Percentiles rank a stretch among this genome's conserved stretches.
These are phyloP conservation scores for Bathybates hornii DNA, from an alignment of 2,113 vertebrate species.

Conservation along the genomic window DNA sequence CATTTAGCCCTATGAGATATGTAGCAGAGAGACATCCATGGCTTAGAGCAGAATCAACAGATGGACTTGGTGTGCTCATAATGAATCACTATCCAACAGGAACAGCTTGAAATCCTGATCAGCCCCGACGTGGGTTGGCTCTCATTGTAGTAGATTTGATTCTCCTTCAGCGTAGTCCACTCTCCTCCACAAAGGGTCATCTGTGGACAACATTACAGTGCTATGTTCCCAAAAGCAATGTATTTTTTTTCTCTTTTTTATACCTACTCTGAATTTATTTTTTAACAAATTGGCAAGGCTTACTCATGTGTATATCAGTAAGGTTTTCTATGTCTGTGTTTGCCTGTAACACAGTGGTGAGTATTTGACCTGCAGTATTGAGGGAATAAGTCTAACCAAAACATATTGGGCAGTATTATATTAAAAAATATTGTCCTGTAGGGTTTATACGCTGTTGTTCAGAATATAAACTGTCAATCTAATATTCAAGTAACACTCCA, in stretches of 20 bases:
- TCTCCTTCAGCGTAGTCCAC: background rate
- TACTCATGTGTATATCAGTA: background rate
- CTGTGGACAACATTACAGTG: background rate
- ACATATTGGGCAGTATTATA: background rate
- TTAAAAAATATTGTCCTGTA: background rate
- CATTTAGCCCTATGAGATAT: background rate
- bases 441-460: background rate
- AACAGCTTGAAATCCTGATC: constrained; percentile 45
- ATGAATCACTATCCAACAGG: constrained; percentile 9
- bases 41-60: constrained; percentile 34
- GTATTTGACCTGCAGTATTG: background rate
- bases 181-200: background rate
- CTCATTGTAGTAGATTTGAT: background rate
- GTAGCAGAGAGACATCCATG: background rate
- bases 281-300: background rate
- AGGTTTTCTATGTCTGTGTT: background rate
- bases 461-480: background rate
- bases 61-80: constrained; percentile 41
- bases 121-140: constrained; percentile 6
- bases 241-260: background rate
- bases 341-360: background rate
- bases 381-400: background rate
- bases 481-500: background rate
- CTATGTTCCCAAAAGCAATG: background rate
- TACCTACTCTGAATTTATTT: background rate